Conservation (phyloP, 2,113 vertebrate genomes). For the Pelusios castaneus region DNA sequence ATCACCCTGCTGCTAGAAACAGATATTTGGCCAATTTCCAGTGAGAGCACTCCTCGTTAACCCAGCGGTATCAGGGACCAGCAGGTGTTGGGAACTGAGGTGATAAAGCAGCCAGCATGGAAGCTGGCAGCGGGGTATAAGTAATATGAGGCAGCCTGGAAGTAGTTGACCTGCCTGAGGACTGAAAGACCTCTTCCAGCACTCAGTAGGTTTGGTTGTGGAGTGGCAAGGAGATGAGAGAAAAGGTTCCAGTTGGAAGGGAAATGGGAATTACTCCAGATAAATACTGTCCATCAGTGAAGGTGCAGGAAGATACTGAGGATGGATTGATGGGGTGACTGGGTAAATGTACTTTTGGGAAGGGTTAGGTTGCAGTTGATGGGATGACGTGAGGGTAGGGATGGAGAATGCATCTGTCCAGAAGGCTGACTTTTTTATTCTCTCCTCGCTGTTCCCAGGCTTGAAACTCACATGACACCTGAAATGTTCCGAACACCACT, state of each 20-base stretch:
- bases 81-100: not conserved
- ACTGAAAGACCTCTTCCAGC: not conserved
- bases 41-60: not conserved
- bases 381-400: not conserved
- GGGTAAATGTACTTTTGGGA: not conserved
- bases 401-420: not conserved
- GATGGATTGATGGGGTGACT: not conserved
- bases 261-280: not conserved
- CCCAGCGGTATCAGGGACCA: not conserved
- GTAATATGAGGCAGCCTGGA: not conserved
- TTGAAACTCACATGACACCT: conserved; percentile 94
- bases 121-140: accelerated
- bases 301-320: not conserved
- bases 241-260: not conserved
- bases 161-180: not conserved
- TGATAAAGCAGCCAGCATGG: not conserved
- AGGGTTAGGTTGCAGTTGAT: not conserved
- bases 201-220: not conserved
- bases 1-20: not conserved
- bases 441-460: conserved; percentile 67
- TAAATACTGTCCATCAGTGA: not conserved
- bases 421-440: not conserved
- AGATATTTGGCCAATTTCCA: not conserved
- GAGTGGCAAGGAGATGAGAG: not conserved
- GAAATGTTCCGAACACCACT: conserved; percentile 96